These are phyloP conservation scores for Saguinus midas DNA, from an alignment of 2,113 vertebrate genomes.

Conservation along the genomic window DNA sequence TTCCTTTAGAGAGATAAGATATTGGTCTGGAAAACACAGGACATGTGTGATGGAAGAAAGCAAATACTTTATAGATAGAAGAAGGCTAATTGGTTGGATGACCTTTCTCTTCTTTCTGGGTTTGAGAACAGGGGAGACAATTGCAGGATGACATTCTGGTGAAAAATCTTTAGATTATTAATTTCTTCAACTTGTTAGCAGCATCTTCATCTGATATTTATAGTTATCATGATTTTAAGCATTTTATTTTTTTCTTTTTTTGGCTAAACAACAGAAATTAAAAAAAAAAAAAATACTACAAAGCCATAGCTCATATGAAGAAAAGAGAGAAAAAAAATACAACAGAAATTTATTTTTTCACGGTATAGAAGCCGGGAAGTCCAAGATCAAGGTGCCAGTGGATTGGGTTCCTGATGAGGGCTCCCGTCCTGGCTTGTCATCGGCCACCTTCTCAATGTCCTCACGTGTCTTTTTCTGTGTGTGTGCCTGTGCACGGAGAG, in stretches of 20 bases:
- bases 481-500: not conserved
- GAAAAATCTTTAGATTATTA: constrained; percentile 4
- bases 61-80: not conserved
- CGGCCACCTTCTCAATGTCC: not conserved
- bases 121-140: constrained; percentile 37
- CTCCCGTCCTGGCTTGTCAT: not conserved
- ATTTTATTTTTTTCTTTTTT: not conserved
- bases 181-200: not conserved
- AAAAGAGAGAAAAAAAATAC: no score
- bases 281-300: no score
- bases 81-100: not conserved
- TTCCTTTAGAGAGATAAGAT: not conserved
- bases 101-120: not conserved
- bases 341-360: not conserved
- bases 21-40: not conserved
- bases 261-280: not conserved
- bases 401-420: not conserved
- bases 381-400: not conserved
- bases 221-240: not conserved
- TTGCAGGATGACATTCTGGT: not conserved
- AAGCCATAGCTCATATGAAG: no score
- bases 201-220: not conserved
- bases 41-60: not conserved
- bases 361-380: not conserved
- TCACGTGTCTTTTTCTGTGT: not conserved